These are phyloP conservation scores for Agriopis aurantiaria DNA, from an alignment of 2,888 invertebrate genomes.

Conservation along the genomic window DNA sequence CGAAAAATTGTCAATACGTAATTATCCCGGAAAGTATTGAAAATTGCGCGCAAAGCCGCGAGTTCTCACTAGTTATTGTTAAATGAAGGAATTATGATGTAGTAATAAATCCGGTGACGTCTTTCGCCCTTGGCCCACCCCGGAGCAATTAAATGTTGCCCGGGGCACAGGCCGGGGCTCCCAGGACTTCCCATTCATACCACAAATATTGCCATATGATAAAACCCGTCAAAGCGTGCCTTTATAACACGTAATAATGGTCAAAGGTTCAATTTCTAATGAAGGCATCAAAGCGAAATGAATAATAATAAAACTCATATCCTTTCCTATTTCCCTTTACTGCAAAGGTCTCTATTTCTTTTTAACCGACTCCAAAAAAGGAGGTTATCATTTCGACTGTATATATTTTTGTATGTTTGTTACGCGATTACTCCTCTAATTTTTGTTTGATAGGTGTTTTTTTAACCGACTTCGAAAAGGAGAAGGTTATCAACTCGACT, in stretches of 20 bases:
- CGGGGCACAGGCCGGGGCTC: not conserved
- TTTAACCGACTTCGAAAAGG: too few species aligned
- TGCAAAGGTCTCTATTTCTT: too few species aligned
- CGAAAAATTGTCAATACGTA: too few species aligned
- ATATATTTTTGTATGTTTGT: too few species aligned
- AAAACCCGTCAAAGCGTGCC: slow-evolving; percentile 9
- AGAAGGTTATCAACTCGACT: too few species aligned
- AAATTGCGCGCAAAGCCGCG: not conserved
- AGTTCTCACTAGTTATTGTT: not conserved
- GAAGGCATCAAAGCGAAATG: not conserved
- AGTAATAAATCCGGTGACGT: slow-evolving; percentile 13
- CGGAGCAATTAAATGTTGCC: slow-evolving; percentile 16
- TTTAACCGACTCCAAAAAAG: too few species aligned
- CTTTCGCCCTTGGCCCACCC: slow-evolving; percentile 6
- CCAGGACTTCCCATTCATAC: slow-evolving; percentile 8
- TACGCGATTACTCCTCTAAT: too few species aligned
- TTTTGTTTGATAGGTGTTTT: too few species aligned
- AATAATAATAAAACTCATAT: not conserved
- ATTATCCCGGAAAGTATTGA: not conserved
- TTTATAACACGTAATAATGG: slow-evolving; percentile 8
- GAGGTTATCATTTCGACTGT: too few species aligned
- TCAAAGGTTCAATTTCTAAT: not conserved
- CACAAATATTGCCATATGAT: slow-evolving; percentile 19
- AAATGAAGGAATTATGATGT: slow-evolving; percentile 17
- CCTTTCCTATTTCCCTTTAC: too few species aligned